Percentiles rank a stretch among this genome's conserved stretches.
Evolutionary conservation across 2,797 vertebrate genomes (phyloP).

Genomic region (Neostethus bicornis): DNA sequence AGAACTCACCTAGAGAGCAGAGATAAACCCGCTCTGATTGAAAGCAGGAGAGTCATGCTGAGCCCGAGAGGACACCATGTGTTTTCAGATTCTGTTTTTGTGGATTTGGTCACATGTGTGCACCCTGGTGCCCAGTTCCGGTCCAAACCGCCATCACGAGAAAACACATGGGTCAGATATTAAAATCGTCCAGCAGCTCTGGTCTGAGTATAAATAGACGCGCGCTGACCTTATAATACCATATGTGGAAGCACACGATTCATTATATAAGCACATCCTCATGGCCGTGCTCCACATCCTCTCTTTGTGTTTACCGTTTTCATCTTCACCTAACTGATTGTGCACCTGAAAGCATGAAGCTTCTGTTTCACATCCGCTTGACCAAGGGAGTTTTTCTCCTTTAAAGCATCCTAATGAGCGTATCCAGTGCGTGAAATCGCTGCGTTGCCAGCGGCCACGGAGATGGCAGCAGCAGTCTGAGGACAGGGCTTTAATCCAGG

Average conservation of each 20-base stretch:
- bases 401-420: slow-evolving; percentile 49
- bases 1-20: too few species aligned
- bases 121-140: too few species aligned
- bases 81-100: too few species aligned
- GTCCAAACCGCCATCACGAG: too few species aligned
- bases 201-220: not conserved
- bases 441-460: slow-evolving; percentile 62
- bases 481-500: slow-evolving; percentile 66
- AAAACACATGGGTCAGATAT: not conserved
- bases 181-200: too few species aligned
- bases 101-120: too few species aligned
- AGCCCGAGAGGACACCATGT: too few species aligned
- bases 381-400: slow-evolving; percentile 20
- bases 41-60: too few species aligned
- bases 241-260: not conserved
- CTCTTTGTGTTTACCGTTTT: not conserved
- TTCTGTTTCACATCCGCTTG: slow-evolving; percentile 9
- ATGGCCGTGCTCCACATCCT: not conserved
- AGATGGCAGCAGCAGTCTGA: slow-evolving; percentile 53
- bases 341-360: slow-evolving; percentile 4
- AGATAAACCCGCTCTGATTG: too few species aligned
- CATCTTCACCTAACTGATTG: not conserved
- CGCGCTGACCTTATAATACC: not conserved
- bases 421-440: slow-evolving; percentile 72
- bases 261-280: slow-evolving; percentile 1